Evolutionary conservation across 2,113 vertebrate genomes (phyloP).

Genomic region (Myotis lucifugus): DNA sequence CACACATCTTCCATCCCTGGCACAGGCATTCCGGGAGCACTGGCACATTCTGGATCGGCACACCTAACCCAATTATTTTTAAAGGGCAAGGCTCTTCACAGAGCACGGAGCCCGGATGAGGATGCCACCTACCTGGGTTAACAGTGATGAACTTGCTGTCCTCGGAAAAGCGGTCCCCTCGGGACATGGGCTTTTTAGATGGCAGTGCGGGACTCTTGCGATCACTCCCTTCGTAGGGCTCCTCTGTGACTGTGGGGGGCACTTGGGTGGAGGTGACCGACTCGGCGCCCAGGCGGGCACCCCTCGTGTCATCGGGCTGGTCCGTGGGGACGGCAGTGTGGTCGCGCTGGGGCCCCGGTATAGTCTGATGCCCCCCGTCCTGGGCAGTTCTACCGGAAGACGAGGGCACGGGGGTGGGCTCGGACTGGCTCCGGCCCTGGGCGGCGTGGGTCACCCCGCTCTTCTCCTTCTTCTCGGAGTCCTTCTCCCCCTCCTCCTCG

Average conservation of each 20-base stretch:
- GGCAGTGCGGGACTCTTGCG: slow-evolving; percentile 79
- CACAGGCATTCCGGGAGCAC: accelerated
- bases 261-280: slow-evolving; percentile 86
- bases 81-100: accelerated
- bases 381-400: slow-evolving; percentile 82
- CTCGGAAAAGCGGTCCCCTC: slow-evolving; percentile 80
- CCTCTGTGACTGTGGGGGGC: slow-evolving; percentile 84
- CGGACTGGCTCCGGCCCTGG: slow-evolving; percentile 38
- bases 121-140: slow-evolving; percentile 89
- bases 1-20: accelerated
- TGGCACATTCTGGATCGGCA: not conserved
- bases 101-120: accelerated
- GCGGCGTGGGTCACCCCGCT: slow-evolving; percentile 58
- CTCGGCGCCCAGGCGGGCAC: slow-evolving; percentile 41
- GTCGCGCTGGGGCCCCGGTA: slow-evolving; percentile 73
- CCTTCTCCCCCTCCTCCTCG: slow-evolving; percentile 89
- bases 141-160: slow-evolving; percentile 90
- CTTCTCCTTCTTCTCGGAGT: slow-evolving; percentile 87
- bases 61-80: accelerated
- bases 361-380: slow-evolving; percentile 85
- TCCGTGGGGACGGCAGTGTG: slow-evolving; percentile 71
- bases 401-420: slow-evolving; percentile 39
- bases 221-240: slow-evolving; percentile 79
- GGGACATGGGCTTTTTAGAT: slow-evolving; percentile 76
- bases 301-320: slow-evolving; percentile 66